A percentile compares a stretch with the other conserved stretches of the same genome.
These are phyloP conservation scores for Pomatorhinus ruficollis DNA, from an alignment of 2,113 vertebrate species.

Conservation along the genomic window DNA sequence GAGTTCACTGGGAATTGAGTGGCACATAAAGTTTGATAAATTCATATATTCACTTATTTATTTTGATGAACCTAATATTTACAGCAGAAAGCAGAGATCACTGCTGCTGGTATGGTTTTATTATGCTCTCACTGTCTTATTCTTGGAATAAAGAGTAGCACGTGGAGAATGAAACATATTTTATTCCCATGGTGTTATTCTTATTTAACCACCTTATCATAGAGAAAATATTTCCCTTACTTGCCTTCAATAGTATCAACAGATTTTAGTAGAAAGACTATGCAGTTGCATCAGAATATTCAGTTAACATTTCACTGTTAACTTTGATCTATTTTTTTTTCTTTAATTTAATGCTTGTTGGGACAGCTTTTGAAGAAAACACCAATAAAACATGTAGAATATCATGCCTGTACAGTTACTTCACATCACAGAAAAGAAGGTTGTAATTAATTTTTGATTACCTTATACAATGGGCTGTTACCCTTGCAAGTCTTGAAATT, in stretches of 20 bases:
- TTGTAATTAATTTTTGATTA: background rate
- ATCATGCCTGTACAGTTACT: background rate
- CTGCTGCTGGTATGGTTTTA: background rate
- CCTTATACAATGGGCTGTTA: background rate
- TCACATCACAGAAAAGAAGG: background rate
- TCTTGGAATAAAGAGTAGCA: background rate
- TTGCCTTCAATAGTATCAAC: background rate
- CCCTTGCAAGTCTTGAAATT: background rate
- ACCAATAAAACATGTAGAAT: background rate
- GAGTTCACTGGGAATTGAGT: background rate
- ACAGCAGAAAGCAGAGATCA: background rate
- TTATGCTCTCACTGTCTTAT: background rate
- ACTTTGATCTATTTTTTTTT: background rate
- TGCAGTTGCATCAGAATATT: background rate
- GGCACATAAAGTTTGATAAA: background rate
- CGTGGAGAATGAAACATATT: background rate
- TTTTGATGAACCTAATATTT: background rate
- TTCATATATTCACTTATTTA: background rate
- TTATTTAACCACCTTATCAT: background rate
- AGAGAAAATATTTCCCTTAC: background rate
- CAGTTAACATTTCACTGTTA: background rate
- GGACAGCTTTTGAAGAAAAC: background rate
- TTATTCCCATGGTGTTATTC: background rate
- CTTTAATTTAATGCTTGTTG: background rate
- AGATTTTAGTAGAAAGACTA: background rate